A percentile compares a stretch with the other conserved stretches of the same genome.
Conservation (phyloP, 1,140 invertebrate genomes). For the Aphelinus atriplicis region DNA sequence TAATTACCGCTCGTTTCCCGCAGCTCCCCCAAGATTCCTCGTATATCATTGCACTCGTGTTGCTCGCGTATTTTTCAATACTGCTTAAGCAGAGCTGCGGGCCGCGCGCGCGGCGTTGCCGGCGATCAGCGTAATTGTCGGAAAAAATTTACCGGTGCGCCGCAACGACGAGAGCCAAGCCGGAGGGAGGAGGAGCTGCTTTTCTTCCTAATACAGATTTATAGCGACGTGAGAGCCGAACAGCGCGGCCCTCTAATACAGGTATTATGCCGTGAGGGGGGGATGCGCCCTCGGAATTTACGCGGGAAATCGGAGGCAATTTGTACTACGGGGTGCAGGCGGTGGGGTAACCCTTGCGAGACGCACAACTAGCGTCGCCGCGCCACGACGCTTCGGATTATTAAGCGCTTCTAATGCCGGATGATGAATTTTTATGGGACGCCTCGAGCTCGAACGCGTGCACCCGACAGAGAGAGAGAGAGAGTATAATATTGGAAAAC, state of each 20-base stretch:
- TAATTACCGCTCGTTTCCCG: conserved; percentile 25
- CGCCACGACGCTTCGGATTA: not conserved
- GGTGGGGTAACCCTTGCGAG: conserved; percentile 37
- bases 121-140: conserved; percentile 22
- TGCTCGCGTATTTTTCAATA: conserved; percentile 30
- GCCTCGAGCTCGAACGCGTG: too few species aligned
- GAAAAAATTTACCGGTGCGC: not conserved
- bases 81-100: conserved; percentile 3
- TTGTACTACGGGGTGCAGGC: conserved; percentile 42
- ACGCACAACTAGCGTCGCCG: not conserved
- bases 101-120: not conserved
- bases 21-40: conserved; percentile 22
- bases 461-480: too few species aligned
- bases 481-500: too few species aligned
- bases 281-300: conserved; percentile 50
- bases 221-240: conserved; percentile 54
- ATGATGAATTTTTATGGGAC: too few species aligned
- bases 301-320: conserved; percentile 59
- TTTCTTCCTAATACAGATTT: conserved; percentile 59
- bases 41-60: conserved; percentile 40
- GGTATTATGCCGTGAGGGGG: conserved; percentile 53
- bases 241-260: conserved; percentile 53
- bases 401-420: not conserved
- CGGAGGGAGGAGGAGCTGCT: conserved; percentile 18
- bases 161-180: not conserved